Conservation (phyloP, 2,888 invertebrate genomes). For the Darwinula stevensoni region DNA sequence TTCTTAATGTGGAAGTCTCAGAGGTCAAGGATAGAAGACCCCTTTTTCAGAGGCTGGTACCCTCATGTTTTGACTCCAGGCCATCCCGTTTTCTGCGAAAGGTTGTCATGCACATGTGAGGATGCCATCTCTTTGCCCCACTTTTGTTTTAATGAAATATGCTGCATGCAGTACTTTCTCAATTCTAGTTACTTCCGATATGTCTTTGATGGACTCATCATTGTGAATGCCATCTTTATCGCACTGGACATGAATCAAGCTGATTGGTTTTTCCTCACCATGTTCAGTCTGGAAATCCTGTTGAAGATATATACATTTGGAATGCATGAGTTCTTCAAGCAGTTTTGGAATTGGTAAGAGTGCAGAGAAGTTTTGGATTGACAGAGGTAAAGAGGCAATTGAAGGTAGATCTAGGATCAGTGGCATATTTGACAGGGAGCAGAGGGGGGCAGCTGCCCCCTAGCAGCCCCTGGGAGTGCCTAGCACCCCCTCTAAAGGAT, state of each 20-base stretch:
- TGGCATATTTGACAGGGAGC: too few species aligned
- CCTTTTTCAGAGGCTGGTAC: constrained; percentile 13
- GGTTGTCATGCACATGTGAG: constrained; percentile 15
- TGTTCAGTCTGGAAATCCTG: constrained; percentile 18
- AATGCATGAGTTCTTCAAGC: constrained; percentile 14
- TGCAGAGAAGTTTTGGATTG: too few species aligned
- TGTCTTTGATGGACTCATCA: constrained; percentile 18
- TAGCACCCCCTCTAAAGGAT: too few species aligned
- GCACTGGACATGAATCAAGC: constrained; percentile 14
- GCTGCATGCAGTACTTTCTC: too few species aligned
- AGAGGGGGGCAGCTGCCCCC: too few species aligned
- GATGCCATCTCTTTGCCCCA: too few species aligned
- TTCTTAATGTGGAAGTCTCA: constrained; percentile 17
- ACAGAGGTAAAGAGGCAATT: too few species aligned
- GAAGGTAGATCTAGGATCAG: too few species aligned
- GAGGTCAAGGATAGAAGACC: constrained; percentile 16
- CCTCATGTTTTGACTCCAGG: constrained; percentile 13
- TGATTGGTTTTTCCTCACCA: constrained; percentile 18
- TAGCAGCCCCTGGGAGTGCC: too few species aligned
- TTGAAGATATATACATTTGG: constrained; percentile 19
- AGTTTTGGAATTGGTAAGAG: constrained; percentile 19
- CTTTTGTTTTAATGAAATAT: too few species aligned
- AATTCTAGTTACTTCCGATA: too few species aligned
- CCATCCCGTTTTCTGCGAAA: constrained; percentile 13
- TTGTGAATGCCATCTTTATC: constrained; percentile 19